Evolutionary conservation across 1,140 invertebrate species (phyloP).

Genomic region (Bombus sylvicola): DNA sequence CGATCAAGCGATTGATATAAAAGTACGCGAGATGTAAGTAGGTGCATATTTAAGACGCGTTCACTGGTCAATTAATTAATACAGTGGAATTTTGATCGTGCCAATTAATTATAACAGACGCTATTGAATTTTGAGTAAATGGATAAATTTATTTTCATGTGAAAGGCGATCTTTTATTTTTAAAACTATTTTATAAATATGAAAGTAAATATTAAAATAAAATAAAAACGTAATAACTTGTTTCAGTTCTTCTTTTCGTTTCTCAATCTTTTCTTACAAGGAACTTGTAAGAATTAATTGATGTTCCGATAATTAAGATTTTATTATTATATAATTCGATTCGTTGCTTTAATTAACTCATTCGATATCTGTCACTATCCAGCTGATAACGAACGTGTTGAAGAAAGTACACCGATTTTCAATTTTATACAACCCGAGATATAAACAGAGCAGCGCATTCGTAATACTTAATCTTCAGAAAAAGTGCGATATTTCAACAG

Average conservation of each 20-base stretch:
- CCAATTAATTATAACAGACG: too few species aligned
- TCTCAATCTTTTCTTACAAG: neutral
- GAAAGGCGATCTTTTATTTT: too few species aligned
- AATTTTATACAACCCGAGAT: neutral
- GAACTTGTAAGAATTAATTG: neutral
- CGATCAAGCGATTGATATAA: neutral
- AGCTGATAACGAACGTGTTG: too few species aligned
- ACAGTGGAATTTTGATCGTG: neutral
- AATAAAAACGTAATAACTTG: neutral
- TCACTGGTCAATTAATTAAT: neutral
- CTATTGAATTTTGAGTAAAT: too few species aligned
- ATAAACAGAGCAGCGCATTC: neutral
- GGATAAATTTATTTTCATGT: too few species aligned
- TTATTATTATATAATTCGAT: too few species aligned
- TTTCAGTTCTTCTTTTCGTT: neutral
- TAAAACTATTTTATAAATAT: too few species aligned
- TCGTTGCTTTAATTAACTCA: too few species aligned
- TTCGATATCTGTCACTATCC: too few species aligned
- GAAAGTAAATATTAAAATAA: neutral
- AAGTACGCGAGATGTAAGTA: neutral
- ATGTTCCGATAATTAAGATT: too few species aligned
- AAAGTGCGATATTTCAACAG: neutral
- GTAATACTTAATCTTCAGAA: neutral
- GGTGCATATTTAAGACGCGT: neutral
- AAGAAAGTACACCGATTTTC: too few species aligned